Evolutionary conservation across 2,888 invertebrate species (phyloP).

Genomic region (Coenonympha glycerion): DNA sequence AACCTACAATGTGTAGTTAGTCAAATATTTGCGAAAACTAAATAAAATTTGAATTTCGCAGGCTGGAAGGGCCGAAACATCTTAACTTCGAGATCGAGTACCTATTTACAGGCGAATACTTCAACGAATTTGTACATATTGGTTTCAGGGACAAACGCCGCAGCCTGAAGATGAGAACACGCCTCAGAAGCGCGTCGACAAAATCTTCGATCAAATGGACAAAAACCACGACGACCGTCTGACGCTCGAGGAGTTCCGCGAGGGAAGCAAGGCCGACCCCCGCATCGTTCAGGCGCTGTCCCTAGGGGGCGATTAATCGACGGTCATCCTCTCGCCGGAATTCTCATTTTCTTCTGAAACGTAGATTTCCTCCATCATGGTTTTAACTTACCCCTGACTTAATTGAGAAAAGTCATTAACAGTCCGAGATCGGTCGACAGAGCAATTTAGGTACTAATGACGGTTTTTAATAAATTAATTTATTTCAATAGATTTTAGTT

Average conservation of each 20-base stretch:
- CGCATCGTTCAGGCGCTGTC: constrained; percentile 97
- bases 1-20: too few species aligned
- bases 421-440: too few species aligned
- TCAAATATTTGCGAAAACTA: too few species aligned
- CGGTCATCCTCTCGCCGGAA: constrained; percentile 71
- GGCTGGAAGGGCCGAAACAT: too few species aligned
- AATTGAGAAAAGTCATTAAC: too few species aligned
- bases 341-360: constrained; percentile 57
- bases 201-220: constrained; percentile 99
- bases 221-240: constrained; percentile 98
- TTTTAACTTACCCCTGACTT: constrained; percentile 4
- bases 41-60: too few species aligned
- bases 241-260: constrained; percentile 96
- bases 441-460: too few species aligned
- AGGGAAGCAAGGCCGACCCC: constrained; percentile 98
- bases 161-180: constrained; percentile 93
- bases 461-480: too few species aligned
- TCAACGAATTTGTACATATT: neutral
- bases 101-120: too few species aligned
- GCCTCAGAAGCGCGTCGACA: constrained; percentile 96
- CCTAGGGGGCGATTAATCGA: constrained; percentile 84
- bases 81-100: too few species aligned
- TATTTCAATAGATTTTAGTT: too few species aligned
- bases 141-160: constrained; percentile 89
- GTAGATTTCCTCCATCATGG: too few species aligned